Evolutionary conservation across 2,797 vertebrate species (phyloP).

Genomic region (Thaleichthys pacificus): DNA sequence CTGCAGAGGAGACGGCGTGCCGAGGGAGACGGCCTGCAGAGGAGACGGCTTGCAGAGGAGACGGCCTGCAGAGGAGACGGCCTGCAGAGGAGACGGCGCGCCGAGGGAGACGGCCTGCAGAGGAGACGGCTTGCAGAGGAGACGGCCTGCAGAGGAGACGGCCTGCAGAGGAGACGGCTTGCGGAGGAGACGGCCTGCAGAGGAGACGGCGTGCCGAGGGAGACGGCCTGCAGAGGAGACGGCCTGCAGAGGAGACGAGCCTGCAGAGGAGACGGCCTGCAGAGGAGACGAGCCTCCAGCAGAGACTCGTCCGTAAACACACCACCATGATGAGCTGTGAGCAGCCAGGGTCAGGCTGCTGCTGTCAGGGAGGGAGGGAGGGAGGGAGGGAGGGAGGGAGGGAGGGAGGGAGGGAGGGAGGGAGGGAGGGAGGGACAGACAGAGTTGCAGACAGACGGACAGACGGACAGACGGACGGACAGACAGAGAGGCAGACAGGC

Average conservation of each 20-base stretch:
- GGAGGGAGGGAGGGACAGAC: no score
- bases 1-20: slow-evolving; percentile 55
- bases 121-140: slow-evolving; percentile 54
- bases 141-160: slow-evolving; percentile 57
- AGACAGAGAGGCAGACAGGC: no score
- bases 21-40: no score
- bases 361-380: slow-evolving; percentile 17
- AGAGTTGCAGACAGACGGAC: no score
- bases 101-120: no score
- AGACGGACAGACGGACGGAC: no score
- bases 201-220: slow-evolving; percentile 54
- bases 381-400: no score
- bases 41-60: slow-evolving; percentile 55
- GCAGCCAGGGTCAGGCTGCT: slow-evolving; percentile 40
- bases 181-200: no score
- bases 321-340: slow-evolving; percentile 61
- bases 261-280: slow-evolving; percentile 61
- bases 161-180: slow-evolving; percentile 55
- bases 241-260: no score
- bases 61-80: slow-evolving; percentile 56
- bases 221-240: slow-evolving; percentile 65
- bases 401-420: no score
- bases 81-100: slow-evolving; percentile 55
- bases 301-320: slow-evolving; percentile 62
- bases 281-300: slow-evolving; percentile 55